These are phyloP conservation scores for Bolinopsis microptera DNA, from an alignment of 37 sponge, comb jelly and placozoan genomes.

Conservation along the genomic window DNA sequence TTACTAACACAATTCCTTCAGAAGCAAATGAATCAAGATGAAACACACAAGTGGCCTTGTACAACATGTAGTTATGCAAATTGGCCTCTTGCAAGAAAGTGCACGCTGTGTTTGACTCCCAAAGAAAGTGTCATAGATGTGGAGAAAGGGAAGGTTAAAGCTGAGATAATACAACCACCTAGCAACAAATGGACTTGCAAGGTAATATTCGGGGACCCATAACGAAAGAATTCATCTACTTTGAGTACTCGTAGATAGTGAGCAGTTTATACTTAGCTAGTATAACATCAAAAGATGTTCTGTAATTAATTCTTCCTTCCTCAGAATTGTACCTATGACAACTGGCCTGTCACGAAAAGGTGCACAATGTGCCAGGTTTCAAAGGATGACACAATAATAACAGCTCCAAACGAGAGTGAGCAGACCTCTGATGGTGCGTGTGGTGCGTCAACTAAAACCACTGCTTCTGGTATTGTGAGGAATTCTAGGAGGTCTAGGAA, in stretches of 20 bases:
- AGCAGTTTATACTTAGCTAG: too few relatives aligned
- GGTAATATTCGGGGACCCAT: too few relatives aligned
- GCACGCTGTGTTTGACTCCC: slow-evolving; percentile 75
- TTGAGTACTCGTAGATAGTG: too few relatives aligned
- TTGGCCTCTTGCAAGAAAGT: slow-evolving; percentile 75
- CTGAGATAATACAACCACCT: slow-evolving; percentile 19
- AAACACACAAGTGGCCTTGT: slow-evolving; percentile 76
- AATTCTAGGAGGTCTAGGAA: slow-evolving; percentile 31
- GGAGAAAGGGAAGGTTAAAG: slow-evolving; percentile 32
- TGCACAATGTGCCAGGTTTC: slow-evolving; percentile 29
- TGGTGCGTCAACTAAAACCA: neutral
- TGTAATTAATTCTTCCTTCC: too few relatives aligned
- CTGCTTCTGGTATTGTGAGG: neutral
- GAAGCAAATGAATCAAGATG: slow-evolving; percentile 25
- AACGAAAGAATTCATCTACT: too few relatives aligned
- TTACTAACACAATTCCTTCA: neutral
- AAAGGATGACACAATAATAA: slow-evolving; percentile 6
- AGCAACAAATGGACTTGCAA: slow-evolving; percentile 62
- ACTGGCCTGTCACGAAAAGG: slow-evolving; percentile 6
- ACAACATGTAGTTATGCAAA: slow-evolving; percentile 80
- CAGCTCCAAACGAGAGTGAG: neutral
- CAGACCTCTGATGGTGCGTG: slow-evolving; percentile 44
- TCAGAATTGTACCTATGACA: slow-evolving; percentile 55
- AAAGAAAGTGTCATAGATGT: slow-evolving; percentile 39
- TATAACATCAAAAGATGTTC: too few relatives aligned